Evolutionary conservation across 2,113 vertebrate species (phyloP).

Genomic region (Microtus ochrogaster): DNA sequence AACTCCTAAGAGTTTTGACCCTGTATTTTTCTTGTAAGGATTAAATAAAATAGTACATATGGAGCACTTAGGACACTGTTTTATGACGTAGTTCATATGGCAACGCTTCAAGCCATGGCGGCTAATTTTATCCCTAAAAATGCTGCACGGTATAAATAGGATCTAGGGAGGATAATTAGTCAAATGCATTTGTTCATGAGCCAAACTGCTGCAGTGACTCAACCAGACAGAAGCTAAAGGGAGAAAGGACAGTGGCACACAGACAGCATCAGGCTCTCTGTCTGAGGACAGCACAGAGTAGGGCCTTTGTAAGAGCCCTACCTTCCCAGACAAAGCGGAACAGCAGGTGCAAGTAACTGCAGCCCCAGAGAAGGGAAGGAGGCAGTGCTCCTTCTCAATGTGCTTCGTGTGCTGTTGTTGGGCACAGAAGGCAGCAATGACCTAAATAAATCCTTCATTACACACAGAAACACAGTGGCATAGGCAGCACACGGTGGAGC

Average conservation of each 20-base stretch:
- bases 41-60: not conserved
- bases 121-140: slow-evolving; percentile 63
- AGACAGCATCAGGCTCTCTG: not conserved
- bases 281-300: fast-evolving
- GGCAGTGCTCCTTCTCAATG: fast-evolving
- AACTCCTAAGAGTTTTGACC: not conserved
- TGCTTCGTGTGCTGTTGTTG: not conserved
- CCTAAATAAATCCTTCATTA: slow-evolving; percentile 77
- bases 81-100: not conserved
- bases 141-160: slow-evolving; percentile 29
- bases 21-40: not conserved
- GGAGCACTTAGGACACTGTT: not conserved
- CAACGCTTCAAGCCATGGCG: not conserved
- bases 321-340: fast-evolving
- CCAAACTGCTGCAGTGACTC: slow-evolving; percentile 51
- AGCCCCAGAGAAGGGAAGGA: not conserved
- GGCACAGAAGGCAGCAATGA: slow-evolving; percentile 64
- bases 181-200: slow-evolving; percentile 53
- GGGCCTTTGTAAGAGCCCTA: fast-evolving
- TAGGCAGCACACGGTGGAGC: not conserved
- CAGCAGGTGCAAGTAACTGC: not conserved
- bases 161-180: slow-evolving; percentile 64
- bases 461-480: not conserved
- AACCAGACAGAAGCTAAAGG: slow-evolving; percentile 2
- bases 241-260: not conserved